Conservation (phyloP, 2,797 vertebrate genomes). For the Gouania willdenowi region DNA sequence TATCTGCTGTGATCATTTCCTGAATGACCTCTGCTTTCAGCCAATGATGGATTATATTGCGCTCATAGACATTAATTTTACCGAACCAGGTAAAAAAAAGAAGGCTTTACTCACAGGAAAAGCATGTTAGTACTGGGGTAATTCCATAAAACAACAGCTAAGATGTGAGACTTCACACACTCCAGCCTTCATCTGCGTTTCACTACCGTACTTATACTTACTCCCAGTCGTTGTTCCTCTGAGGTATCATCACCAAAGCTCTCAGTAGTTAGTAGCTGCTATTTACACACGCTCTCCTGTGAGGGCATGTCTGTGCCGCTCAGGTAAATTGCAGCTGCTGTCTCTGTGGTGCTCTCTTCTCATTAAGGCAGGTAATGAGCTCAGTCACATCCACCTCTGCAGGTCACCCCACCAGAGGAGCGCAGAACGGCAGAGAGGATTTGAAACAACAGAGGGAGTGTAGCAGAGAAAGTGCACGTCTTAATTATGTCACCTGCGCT, state of each 20-base stretch:
- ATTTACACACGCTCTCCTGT: conserved; percentile 45
- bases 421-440: conserved; percentile 31
- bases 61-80: conserved; percentile 83
- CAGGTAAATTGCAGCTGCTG: conserved; percentile 62
- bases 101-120: conserved; percentile 70
- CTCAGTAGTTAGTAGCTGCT: conserved; percentile 47
- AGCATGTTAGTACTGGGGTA: conserved; percentile 74
- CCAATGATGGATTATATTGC: conserved; percentile 81
- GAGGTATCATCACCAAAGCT: conserved; percentile 54
- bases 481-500: conserved; percentile 64
- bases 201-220: too few relatives aligned
- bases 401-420: conserved; percentile 64
- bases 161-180: conserved; percentile 37
- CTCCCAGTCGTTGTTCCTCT: conserved; percentile 25
- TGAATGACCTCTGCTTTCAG: conserved; percentile 85
- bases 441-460: conserved; percentile 45
- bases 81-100: conserved; percentile 74
- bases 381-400: conserved; percentile 66
- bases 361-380: conserved; percentile 74
- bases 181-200: conserved; percentile 13
- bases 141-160: conserved; percentile 75
- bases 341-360: conserved; percentile 68
- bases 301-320: conserved; percentile 27
- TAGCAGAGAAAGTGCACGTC: conserved; percentile 46
- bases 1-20: conserved; percentile 82